A percentile compares a stretch with the other conserved stretches of the same genome.
These are phyloP conservation scores for Cataglyphis altisquamis DNA, from an alignment of 2,888 invertebrate genomes.

Conservation along the genomic window DNA sequence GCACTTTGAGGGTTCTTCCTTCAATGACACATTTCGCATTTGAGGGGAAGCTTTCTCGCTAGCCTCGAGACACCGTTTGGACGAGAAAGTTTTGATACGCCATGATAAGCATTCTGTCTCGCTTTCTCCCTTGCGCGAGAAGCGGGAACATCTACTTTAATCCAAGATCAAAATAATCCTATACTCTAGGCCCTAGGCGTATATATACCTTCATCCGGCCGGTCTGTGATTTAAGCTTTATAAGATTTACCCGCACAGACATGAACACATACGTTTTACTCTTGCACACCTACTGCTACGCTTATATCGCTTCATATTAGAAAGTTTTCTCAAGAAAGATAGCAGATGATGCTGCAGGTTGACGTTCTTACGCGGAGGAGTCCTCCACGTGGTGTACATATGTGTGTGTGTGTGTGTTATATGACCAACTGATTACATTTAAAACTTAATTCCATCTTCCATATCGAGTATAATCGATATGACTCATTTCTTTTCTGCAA, in stretches of 20 bases:
- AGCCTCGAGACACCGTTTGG: not conserved
- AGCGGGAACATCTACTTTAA: constrained; percentile 23
- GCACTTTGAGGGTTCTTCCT: no score
- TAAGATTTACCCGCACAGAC: not conserved
- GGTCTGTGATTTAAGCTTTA: constrained; percentile 37
- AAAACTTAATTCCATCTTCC: not conserved
- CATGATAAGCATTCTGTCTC: constrained; percentile 14
- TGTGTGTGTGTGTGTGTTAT: not conserved
- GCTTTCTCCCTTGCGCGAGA: not conserved
- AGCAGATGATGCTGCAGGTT: not conserved
- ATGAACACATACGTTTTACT: not conserved
- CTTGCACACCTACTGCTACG: not conserved
- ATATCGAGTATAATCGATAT: constrained; percentile 2
- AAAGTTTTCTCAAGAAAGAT: constrained; percentile 33
- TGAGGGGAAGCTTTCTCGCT: not conserved
- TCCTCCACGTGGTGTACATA: not conserved
- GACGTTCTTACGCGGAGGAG: not conserved
- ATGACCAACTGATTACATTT: not conserved
- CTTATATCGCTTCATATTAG: constrained; percentile 24
- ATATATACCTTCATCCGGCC: not conserved
- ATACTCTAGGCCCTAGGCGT: not conserved
- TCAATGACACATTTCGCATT: not conserved
- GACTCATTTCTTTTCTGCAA: not conserved
- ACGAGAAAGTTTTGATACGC: constrained; percentile 6
- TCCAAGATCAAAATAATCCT: constrained; percentile 36